phyloP scores from a whole-genome alignment of 2,797 vertebrate species.

The Scolopax bukidnonensis region DNA sequence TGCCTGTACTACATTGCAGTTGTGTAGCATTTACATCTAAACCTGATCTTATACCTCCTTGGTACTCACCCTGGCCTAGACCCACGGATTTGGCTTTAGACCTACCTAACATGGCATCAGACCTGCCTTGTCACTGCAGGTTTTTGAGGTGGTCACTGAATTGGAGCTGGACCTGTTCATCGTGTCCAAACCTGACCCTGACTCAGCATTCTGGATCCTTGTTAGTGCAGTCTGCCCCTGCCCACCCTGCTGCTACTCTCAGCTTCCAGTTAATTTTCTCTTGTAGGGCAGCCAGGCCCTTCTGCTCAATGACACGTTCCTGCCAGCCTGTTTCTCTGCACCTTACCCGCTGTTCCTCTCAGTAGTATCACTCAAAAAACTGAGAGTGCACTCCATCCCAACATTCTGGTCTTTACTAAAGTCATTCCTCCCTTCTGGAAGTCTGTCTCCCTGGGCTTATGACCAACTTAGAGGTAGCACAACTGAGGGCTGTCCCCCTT shows the following conservation, averaged over 20 bases:
- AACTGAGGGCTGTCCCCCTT: fast-evolving
- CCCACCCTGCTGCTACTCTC: neutral
- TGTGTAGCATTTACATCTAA: neutral
- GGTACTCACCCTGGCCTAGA: neutral
- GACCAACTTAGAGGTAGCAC: fast-evolving
- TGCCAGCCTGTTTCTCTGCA: neutral
- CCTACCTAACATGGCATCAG: neutral
- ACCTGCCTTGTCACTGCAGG: neutral
- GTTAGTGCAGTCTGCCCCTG: neutral
- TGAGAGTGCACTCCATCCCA: neutral
- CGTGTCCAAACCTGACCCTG: neutral
- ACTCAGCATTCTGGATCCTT: neutral
- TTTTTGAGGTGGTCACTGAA: neutral
- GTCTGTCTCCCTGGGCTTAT: neutral
- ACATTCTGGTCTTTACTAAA: neutral
- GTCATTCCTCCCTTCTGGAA: neutral
- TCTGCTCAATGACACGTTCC: neutral
- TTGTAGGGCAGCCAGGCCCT: neutral
- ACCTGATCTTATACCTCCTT: neutral
- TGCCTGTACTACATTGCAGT: neutral
- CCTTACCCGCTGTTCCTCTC: neutral
- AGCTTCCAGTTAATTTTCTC: neutral
- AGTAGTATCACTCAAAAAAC: neutral
- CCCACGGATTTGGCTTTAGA: neutral
- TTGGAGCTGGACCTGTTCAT: neutral